phyloP scores from a whole-genome alignment of 2,888 invertebrate genomes.

The Notocelia uddmanniana region DNA sequence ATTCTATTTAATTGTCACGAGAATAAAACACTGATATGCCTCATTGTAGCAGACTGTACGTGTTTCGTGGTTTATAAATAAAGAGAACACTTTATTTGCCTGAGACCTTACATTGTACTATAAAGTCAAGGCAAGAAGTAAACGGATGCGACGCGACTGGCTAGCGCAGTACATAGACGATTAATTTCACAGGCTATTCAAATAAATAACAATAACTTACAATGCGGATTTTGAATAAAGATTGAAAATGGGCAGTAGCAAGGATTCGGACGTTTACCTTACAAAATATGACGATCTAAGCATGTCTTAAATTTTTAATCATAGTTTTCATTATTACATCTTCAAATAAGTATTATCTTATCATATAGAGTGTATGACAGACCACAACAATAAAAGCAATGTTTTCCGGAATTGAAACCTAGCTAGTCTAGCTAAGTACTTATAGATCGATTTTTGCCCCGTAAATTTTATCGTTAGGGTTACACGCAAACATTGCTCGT shows the following conservation, averaged over 20 bases:
- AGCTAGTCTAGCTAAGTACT: too few species aligned
- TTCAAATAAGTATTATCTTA: too few species aligned
- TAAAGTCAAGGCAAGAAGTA: slow-evolving; percentile 42
- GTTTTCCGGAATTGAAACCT: too few species aligned
- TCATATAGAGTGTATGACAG: too few species aligned
- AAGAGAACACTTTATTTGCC: slow-evolving; percentile 30
- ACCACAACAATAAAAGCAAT: too few species aligned
- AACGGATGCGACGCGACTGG: slow-evolving; percentile 37
- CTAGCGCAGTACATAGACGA: background rate
- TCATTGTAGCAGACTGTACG: slow-evolving; percentile 2
- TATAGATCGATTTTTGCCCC: too few species aligned
- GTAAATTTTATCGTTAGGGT: too few species aligned
- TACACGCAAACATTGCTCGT: too few species aligned
- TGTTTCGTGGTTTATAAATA: slow-evolving; percentile 42
- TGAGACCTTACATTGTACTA: slow-evolving; percentile 42
- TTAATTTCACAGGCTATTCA: slow-evolving; percentile 6
- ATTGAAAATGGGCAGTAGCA: too few species aligned
- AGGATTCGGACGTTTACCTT: too few species aligned
- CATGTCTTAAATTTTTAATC: background rate
- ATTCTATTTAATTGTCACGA: slow-evolving; percentile 2
- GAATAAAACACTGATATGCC: background rate
- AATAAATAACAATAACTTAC: background rate
- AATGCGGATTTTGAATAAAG: background rate
- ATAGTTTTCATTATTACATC: too few species aligned
- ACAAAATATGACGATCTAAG: too few species aligned